A percentile compares a stretch with the other conserved stretches of the same genome.
Conservation (phyloP, 2,113 vertebrate species). For the Phainopepla nitens region DNA sequence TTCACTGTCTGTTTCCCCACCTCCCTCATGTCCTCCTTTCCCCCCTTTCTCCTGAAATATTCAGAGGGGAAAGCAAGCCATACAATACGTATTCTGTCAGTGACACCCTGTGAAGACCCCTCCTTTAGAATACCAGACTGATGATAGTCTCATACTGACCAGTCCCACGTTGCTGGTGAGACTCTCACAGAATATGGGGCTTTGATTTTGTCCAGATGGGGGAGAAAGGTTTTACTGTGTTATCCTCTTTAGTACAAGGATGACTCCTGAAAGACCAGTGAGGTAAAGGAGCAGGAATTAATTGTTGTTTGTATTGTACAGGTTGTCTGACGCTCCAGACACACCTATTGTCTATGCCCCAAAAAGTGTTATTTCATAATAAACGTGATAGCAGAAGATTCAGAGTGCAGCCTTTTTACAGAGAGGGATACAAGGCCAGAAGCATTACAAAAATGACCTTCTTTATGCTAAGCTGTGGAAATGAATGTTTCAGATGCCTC, state of each 20-base stretch:
- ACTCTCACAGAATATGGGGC: background rate
- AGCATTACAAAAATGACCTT: background rate
- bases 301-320: background rate
- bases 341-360: background rate
- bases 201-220: background rate
- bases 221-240: background rate
- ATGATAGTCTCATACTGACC: background rate
- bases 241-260: background rate
- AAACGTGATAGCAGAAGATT: background rate
- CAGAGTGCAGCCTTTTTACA: background rate
- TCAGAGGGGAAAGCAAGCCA: background rate
- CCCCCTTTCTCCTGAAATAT: background rate
- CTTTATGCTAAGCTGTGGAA: background rate
- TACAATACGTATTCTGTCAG: background rate
- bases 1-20: background rate
- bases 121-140: background rate
- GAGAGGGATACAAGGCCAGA: background rate
- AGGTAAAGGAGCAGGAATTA: background rate
- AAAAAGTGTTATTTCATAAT: background rate
- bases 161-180: background rate
- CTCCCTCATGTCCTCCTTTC: rapidly evolving
- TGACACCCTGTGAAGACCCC: background rate
- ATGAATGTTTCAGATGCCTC: background rate
- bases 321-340: background rate
- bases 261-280: background rate